A percentile compares a stretch with the other conserved stretches of the same genome.
These are phyloP conservation scores for Ischnus inquisitorius DNA, from an alignment of 2,888 invertebrate genomes.

Conservation along the genomic window DNA sequence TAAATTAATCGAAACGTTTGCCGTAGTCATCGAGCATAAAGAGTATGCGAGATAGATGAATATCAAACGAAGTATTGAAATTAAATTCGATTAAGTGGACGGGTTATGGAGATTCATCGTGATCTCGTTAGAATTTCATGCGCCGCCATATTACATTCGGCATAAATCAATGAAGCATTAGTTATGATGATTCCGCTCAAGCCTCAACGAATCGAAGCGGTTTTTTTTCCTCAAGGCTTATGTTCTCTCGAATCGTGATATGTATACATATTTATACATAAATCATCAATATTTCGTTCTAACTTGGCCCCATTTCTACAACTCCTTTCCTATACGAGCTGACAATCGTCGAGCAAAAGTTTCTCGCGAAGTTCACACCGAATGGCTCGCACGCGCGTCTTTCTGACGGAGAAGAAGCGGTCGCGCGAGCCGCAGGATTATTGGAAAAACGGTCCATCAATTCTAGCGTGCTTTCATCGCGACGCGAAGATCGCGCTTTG, in stretches of 20 bases:
- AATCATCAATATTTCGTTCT: too few relatives aligned
- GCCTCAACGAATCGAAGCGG: background rate
- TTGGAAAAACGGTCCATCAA: slow-evolving; percentile 64
- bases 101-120: slow-evolving; percentile 45
- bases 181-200: background rate
- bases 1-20: slow-evolving; percentile 38
- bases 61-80: slow-evolving; percentile 35
- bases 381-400: slow-evolving; percentile 7
- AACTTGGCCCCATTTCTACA: background rate
- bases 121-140: slow-evolving; percentile 7
- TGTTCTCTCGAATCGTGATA: too few relatives aligned
- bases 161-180: background rate
- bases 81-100: slow-evolving; percentile 12
- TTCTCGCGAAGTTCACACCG: background rate
- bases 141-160: background rate
- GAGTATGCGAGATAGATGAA: slow-evolving; percentile 10
- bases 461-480: slow-evolving; percentile 61
- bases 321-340: background rate
- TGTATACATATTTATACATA: too few relatives aligned
- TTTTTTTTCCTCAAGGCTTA: background rate
- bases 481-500: slow-evolving; percentile 46
- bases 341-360: slow-evolving; percentile 21
- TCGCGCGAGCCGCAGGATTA: slow-evolving; percentile 46
- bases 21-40: slow-evolving; percentile 15
- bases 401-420: slow-evolving; percentile 49